Evolutionary conservation across 2,113 vertebrate genomes (phyloP).

Genomic region (Carassius auratus): DNA sequence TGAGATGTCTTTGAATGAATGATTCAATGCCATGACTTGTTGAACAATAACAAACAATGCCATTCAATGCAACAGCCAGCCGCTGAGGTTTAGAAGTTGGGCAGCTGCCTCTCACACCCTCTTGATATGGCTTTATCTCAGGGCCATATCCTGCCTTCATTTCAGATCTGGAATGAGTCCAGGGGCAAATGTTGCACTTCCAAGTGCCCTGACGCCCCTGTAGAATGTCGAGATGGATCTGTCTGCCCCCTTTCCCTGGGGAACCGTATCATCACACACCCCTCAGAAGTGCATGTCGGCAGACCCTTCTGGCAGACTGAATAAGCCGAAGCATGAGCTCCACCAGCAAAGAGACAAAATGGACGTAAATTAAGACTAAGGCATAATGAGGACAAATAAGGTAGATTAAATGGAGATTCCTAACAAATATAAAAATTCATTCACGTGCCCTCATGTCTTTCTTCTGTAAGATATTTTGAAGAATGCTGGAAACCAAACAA

Average conservation of each 20-base stretch:
- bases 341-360: conserved; percentile 41
- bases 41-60: conserved; percentile 29
- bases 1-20: not conserved
- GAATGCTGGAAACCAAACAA: not conserved
- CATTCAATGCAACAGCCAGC: not conserved
- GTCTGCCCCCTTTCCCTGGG: not conserved
- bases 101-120: conserved; percentile 35
- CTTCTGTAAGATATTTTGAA: not conserved
- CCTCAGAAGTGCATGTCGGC: conserved; percentile 63
- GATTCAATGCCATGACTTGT: not conserved
- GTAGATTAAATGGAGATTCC: not conserved
- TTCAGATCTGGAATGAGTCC: conserved; percentile 23
- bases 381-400: not conserved
- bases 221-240: conserved; percentile 56
- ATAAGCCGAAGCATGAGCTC: conserved; percentile 56
- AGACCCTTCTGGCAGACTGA: conserved; percentile 47
- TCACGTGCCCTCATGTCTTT: not conserved
- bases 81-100: not conserved
- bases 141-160: conserved; percentile 23
- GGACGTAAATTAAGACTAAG: not conserved
- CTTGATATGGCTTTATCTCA: conserved; percentile 31
- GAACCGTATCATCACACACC: conserved; percentile 38
- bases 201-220: conserved; percentile 46
- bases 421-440: not conserved
- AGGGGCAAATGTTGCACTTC: conserved; percentile 30